Conservation (phyloP, 1,140 invertebrate genomes). For the Calosoma granatense region DNA sequence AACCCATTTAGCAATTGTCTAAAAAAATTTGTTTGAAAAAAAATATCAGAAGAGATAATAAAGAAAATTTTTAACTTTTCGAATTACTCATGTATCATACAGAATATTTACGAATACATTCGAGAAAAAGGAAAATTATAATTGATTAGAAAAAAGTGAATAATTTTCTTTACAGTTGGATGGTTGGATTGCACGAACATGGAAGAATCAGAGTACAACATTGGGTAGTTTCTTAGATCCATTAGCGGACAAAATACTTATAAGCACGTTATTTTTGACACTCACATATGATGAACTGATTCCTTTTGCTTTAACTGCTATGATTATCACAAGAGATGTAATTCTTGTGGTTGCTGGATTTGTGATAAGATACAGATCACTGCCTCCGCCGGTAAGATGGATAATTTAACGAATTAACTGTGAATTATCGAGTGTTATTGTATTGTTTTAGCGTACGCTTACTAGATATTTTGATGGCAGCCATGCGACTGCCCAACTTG, state of each 20-base stretch:
- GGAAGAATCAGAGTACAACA: constrained; percentile 80
- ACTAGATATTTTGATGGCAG: constrained; percentile 83
- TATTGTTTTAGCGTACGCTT: constrained; percentile 68
- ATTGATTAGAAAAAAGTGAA: no score
- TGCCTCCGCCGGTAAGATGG: constrained; percentile 70
- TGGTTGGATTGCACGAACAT: constrained; percentile 91
- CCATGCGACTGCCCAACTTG: constrained; percentile 80
- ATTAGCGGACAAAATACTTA: constrained; percentile 91
- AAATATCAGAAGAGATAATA: no score
- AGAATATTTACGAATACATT: no score
- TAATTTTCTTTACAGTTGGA: constrained; percentile 83
- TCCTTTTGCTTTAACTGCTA: constrained; percentile 69
- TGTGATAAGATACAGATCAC: constrained; percentile 79
- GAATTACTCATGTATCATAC: no score
- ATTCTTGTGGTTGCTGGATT: constrained; percentile 72
- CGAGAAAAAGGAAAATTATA: no score
- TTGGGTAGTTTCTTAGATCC: constrained; percentile 95
- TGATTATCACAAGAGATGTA: constrained; percentile 78
- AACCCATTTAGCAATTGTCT: no score
- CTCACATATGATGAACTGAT: constrained; percentile 77
- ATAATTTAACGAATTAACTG: background rate
- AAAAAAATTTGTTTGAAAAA: no score
- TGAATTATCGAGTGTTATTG: no score
- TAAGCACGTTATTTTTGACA: constrained; percentile 79
- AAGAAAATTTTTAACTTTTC: no score